These are phyloP conservation scores for Blastobasis lacticolella DNA, from an alignment of 2,888 invertebrate genomes.

Conservation along the genomic window DNA sequence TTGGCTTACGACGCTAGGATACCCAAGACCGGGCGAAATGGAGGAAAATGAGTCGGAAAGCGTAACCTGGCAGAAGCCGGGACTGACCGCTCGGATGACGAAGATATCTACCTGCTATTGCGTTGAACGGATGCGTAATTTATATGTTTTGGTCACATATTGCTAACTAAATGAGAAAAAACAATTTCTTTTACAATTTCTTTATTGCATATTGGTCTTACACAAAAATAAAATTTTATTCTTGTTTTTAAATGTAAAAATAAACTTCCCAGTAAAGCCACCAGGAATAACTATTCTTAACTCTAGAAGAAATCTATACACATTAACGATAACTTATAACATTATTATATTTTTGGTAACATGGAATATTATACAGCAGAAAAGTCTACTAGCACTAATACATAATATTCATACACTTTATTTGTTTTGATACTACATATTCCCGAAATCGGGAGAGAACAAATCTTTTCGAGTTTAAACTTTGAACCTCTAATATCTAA, in stretches of 20 bases:
- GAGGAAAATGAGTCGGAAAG: too few species aligned
- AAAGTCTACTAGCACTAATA: too few species aligned
- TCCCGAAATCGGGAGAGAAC: too few species aligned
- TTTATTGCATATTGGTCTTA: slow-evolving; percentile 71
- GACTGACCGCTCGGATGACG: too few species aligned
- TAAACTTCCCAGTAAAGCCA: slow-evolving; percentile 56
- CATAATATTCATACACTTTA: too few species aligned
- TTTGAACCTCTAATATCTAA: slow-evolving; percentile 23
- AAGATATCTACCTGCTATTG: too few species aligned
- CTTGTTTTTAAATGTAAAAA: slow-evolving; percentile 65
- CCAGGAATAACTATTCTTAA: slow-evolving; percentile 67
- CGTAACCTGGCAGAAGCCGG: too few species aligned
- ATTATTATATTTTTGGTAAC: slow-evolving; percentile 65
- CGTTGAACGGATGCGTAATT: too few species aligned
- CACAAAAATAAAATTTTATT: slow-evolving; percentile 68
- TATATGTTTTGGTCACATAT: too few species aligned
- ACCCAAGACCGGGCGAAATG: too few species aligned
- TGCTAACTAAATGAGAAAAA: slow-evolving; percentile 12
- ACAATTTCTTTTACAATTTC: slow-evolving; percentile 40
- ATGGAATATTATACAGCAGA: slow-evolving; percentile 48
- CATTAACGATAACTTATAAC: slow-evolving; percentile 60
- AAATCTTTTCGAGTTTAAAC: slow-evolving; percentile 6
- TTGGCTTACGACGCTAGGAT: too few species aligned
- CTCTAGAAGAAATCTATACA: slow-evolving; percentile 54
- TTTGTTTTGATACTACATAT: too few species aligned